Conservation (phyloP, 2,888 invertebrate species). For the Eucriotettix oculatus region DNA sequence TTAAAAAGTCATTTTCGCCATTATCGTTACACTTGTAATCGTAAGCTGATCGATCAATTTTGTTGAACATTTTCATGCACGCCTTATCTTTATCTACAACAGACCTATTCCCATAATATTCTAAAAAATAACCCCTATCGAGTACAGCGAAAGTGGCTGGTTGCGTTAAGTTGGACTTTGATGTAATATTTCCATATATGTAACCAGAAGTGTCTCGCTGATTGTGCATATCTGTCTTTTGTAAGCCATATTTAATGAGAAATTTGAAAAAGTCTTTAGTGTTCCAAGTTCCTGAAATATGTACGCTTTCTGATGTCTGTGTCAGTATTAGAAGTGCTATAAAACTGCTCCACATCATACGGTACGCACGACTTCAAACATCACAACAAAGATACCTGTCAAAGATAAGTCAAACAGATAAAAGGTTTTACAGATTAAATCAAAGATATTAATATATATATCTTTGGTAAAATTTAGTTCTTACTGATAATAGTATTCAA, state of each 20-base stretch:
- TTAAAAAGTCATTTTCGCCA: constrained; percentile 53
- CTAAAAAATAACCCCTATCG: constrained; percentile 73
- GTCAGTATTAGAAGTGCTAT: too few relatives aligned
- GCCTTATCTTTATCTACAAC: constrained; percentile 48
- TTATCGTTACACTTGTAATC: constrained; percentile 65
- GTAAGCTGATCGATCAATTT: constrained; percentile 65
- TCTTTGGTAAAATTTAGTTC: too few relatives aligned
- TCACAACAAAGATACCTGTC: too few relatives aligned
- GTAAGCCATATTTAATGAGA: constrained; percentile 88
- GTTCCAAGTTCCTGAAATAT: constrained; percentile 45
- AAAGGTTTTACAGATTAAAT: too few relatives aligned
- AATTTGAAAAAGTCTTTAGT: constrained; percentile 73
- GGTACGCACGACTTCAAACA: too few relatives aligned
- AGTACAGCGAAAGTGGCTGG: constrained; percentile 76
- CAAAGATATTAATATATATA: too few relatives aligned
- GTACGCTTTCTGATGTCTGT: constrained; percentile 23
- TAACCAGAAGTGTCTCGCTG: constrained; percentile 80
- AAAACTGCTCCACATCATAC: too few relatives aligned
- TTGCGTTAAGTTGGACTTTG: constrained; percentile 43
- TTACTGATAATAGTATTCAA: too few relatives aligned
- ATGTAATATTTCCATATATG: constrained; percentile 89
- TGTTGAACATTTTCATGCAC: constrained; percentile 74
- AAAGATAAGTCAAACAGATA: too few relatives aligned
- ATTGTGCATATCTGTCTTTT: constrained; percentile 80
- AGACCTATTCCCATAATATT: constrained; percentile 70